Evolutionary conservation across 2,113 vertebrate species (phyloP).

Genomic region (Clinocottus analis): DNA sequence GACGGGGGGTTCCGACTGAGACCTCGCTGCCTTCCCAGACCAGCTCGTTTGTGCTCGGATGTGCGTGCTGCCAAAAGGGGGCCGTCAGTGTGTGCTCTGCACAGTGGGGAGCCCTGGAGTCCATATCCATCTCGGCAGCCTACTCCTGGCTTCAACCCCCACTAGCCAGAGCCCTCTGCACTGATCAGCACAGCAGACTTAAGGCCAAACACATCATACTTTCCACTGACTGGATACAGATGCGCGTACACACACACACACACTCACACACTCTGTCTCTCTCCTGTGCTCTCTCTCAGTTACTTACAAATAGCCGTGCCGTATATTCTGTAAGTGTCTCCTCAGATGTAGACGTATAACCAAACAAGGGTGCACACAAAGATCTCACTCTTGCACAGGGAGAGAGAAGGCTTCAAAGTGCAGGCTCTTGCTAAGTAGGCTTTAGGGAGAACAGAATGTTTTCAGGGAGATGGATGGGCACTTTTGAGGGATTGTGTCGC

Average conservation of each 20-base stretch:
- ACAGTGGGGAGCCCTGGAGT: conserved; percentile 74
- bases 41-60: conserved; percentile 77
- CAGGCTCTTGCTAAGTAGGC: conserved; percentile 68
- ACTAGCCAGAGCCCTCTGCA: conserved; percentile 76
- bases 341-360: conserved; percentile 64
- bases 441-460: conserved; percentile 78
- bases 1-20: conserved; percentile 76
- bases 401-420: conserved; percentile 54
- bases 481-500: conserved; percentile 82
- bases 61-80: conserved; percentile 79
- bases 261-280: neutral
- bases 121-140: conserved; percentile 81
- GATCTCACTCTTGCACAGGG: conserved; percentile 46
- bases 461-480: conserved; percentile 81
- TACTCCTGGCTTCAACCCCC: conserved; percentile 78
- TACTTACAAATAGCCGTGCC: conserved; percentile 64
- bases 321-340: conserved; percentile 62
- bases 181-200: conserved; percentile 80
- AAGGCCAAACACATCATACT: conserved; percentile 80
- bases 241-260: conserved; percentile 43
- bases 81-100: conserved; percentile 76
- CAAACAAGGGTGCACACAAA: conserved; percentile 68
- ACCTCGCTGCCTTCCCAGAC: conserved; percentile 80
- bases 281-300: conserved; percentile 14
- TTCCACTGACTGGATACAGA: conserved; percentile 81